Percentiles rank a stretch among this genome's conserved stretches.
Evolutionary conservation across 1,140 invertebrate genomes (phyloP).

Genomic region (Sitobion miscanthi): DNA sequence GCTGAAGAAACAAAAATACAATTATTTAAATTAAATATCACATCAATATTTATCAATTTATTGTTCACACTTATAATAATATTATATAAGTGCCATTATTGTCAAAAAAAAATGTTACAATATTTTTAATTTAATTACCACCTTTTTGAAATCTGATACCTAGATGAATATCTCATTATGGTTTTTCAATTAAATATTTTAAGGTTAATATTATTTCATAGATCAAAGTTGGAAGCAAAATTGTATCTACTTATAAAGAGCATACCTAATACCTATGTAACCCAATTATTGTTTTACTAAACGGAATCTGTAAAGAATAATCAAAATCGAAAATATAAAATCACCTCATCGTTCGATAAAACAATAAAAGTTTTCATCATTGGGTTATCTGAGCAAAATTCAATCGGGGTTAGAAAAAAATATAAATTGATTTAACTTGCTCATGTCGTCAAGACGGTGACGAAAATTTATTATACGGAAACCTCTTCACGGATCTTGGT

Average conservation of each 20-base stretch:
- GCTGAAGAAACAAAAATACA: too few relatives aligned
- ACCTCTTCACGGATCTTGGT: background rate
- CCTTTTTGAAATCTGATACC: background rate
- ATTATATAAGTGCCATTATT: too few relatives aligned
- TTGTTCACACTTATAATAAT: too few relatives aligned
- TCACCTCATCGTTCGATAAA: background rate
- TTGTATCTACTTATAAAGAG: background rate
- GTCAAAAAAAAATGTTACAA: too few relatives aligned
- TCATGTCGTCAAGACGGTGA: background rate
- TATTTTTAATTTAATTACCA: background rate
- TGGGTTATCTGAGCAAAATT: background rate
- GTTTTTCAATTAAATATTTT: background rate
- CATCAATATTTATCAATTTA: too few relatives aligned
- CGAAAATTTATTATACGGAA: conserved; percentile 40
- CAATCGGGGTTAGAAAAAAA: background rate
- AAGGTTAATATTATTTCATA: background rate
- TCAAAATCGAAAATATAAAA: conserved; percentile 13
- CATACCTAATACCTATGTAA: background rate
- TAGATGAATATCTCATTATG: background rate
- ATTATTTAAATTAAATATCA: too few relatives aligned
- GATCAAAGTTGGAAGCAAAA: background rate
- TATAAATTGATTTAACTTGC: conserved; percentile 45
- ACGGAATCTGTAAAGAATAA: background rate
- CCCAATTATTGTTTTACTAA: background rate
- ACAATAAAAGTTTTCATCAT: conserved; percentile 22